These are phyloP conservation scores for Halcyon chelicuti DNA, from an alignment of 2,797 vertebrate species.

Conservation along the genomic window DNA sequence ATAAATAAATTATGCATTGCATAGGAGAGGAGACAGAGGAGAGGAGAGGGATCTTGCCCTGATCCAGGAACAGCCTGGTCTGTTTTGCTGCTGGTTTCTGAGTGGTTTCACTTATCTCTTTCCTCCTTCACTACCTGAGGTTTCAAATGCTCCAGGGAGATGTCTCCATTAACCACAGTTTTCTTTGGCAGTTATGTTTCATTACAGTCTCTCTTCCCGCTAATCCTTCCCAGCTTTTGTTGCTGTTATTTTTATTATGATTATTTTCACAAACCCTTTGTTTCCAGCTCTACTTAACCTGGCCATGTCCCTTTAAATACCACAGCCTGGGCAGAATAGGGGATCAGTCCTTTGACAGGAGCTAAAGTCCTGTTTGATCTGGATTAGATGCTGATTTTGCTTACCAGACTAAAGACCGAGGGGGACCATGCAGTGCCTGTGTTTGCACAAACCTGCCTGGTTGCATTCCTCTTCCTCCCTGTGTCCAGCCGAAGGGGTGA, in stretches of 20 bases:
- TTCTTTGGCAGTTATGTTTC: conserved; percentile 60
- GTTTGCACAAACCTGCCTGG: conserved; percentile 72
- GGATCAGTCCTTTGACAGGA: conserved; percentile 72
- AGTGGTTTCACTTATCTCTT: conserved; percentile 51
- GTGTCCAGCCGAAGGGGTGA: conserved; percentile 35
- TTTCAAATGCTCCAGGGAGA: conserved; percentile 26
- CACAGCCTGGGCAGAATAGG: conserved; percentile 48
- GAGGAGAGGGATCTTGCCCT: not conserved
- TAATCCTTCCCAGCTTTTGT: conserved; percentile 33
- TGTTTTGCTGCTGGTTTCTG: conserved; percentile 32
- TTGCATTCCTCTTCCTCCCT: conserved; percentile 55
- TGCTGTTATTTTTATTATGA: conserved; percentile 35
- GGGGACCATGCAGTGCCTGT: conserved; percentile 54
- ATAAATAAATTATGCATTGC: not conserved
- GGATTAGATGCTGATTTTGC: conserved; percentile 74
- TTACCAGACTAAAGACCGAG: conserved; percentile 68
- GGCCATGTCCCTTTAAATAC: conserved; percentile 63
- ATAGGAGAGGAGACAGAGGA: not conserved
- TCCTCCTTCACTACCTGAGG: conserved; percentile 58
- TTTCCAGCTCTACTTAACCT: conserved; percentile 52
- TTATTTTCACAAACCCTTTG: conserved; percentile 28
- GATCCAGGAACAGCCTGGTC: not conserved
- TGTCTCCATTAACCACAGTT: conserved; percentile 62
- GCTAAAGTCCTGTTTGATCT: conserved; percentile 75
- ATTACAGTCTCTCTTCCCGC: not conserved